Percentiles rank a stretch among this genome's conserved stretches.
Conservation (phyloP, 37 sponge, comb jelly and placozoan species). For the Eunapius fragilis region DNA sequence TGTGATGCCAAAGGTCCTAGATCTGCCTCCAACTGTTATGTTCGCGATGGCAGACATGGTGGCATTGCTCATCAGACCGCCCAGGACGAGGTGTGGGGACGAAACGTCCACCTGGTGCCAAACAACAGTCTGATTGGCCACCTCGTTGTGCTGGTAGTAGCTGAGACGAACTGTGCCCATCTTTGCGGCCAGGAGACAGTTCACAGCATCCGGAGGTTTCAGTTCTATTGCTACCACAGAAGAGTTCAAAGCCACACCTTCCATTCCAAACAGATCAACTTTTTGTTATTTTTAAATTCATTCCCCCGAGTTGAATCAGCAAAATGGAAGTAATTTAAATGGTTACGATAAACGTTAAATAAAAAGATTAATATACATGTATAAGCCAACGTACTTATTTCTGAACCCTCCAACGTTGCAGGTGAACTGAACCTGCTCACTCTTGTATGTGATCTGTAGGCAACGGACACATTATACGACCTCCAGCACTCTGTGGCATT, state of each 20-base stretch:
- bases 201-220: neutral
- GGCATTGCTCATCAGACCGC: neutral
- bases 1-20: neutral
- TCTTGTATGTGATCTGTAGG: neutral
- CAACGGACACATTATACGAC: neutral
- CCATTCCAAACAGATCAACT: neutral
- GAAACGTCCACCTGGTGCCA: neutral
- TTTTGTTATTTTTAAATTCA: neutral
- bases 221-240: neutral
- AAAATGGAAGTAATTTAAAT: neutral
- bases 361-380: neutral
- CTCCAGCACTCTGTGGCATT: neutral
- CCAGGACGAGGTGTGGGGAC: neutral
- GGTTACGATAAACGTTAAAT: too few relatives aligned
- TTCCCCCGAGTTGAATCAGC: neutral
- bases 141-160: neutral
- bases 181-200: neutral
- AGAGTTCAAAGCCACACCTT: neutral
- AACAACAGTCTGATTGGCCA: neutral
- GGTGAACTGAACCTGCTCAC: neutral
- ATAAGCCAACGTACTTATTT: neutral
- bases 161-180: neutral
- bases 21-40: neutral
- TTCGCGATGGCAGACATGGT: neutral
- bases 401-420: neutral